Conservation (phyloP, 2,797 vertebrate genomes). For the Microctenopoma steveboyesi region DNA sequence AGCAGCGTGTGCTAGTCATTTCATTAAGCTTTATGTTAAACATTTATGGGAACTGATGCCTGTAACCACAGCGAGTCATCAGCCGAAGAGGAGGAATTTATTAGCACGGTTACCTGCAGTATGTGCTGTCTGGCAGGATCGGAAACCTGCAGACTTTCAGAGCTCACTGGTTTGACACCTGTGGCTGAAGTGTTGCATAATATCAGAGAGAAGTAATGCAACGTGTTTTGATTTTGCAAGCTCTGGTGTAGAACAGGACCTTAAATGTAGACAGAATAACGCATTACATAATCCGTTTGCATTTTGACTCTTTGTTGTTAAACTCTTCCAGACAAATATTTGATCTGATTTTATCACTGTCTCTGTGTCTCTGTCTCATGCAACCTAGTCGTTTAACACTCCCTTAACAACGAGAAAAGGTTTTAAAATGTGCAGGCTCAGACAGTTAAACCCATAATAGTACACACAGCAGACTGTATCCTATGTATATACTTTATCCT, state of each 20-base stretch:
- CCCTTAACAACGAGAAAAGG: too few species aligned
- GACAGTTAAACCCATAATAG: slow-evolving; percentile 5
- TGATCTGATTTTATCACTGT: background rate
- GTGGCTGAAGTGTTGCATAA: slow-evolving; percentile 32
- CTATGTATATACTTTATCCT: background rate
- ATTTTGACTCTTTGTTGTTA: too few species aligned
- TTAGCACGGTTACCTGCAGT: slow-evolving; percentile 9
- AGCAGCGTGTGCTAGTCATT: background rate
- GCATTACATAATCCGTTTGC: too few species aligned
- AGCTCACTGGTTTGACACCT: slow-evolving; percentile 20
- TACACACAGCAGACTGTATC: background rate
- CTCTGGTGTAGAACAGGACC: too few species aligned
- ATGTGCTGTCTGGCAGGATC: slow-evolving; percentile 21
- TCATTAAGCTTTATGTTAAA: background rate
- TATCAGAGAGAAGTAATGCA: background rate
- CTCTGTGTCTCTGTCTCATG: background rate
- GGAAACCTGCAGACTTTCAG: slow-evolving; percentile 45
- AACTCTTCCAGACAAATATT: background rate
- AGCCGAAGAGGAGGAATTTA: slow-evolving; percentile 8
- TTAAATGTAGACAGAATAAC: too few species aligned
- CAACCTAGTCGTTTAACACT: slow-evolving; percentile 11
- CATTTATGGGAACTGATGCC: background rate
- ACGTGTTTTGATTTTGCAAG: too few species aligned
- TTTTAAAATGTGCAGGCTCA: background rate
- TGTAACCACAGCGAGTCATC: slow-evolving; percentile 2